These are phyloP conservation scores for Pomatorhinus ruficollis DNA, from an alignment of 2,113 vertebrate genomes.

Conservation along the genomic window DNA sequence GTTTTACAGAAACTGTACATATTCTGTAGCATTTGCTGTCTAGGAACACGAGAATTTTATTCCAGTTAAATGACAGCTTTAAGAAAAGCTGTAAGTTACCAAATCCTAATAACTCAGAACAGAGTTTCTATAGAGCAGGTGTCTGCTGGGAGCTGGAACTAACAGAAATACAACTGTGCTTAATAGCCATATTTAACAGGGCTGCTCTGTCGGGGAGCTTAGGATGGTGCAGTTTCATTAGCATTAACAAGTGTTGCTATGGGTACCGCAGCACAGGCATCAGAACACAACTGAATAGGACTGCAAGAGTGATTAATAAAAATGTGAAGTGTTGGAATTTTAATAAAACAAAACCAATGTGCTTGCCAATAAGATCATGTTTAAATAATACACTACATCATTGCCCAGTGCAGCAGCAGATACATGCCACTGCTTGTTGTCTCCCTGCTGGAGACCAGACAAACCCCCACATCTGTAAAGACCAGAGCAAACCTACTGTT, in stretches of 20 bases:
- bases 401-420: not conserved
- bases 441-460: not conserved
- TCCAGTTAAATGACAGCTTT: conserved; percentile 21
- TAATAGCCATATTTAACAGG: conserved; percentile 75
- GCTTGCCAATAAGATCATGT: conserved; percentile 12
- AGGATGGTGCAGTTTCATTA: conserved; percentile 77
- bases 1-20: not conserved
- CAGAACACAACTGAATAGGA: conserved; percentile 66
- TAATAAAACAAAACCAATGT: conserved; percentile 52
- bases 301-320: conserved; percentile 62
- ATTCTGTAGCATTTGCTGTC: not conserved
- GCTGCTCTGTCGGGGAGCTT: conserved; percentile 73
- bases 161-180: conserved; percentile 69
- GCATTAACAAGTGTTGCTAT: conserved; percentile 82
- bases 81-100: conserved; percentile 49
- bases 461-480: not conserved
- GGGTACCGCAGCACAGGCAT: conserved; percentile 71
- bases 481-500: not conserved
- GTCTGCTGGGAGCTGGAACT: conserved; percentile 65
- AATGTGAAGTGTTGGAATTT: conserved; percentile 52
- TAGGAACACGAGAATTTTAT: not conserved
- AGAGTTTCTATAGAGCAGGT: conserved; percentile 45
- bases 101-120: conserved; percentile 18
- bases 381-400: conserved; percentile 22
- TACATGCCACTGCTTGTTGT: not conserved